phyloP scores from a whole-genome alignment of 35 echinoderm and acorn worm genomes.

The Apostichopus californicus region DNA sequence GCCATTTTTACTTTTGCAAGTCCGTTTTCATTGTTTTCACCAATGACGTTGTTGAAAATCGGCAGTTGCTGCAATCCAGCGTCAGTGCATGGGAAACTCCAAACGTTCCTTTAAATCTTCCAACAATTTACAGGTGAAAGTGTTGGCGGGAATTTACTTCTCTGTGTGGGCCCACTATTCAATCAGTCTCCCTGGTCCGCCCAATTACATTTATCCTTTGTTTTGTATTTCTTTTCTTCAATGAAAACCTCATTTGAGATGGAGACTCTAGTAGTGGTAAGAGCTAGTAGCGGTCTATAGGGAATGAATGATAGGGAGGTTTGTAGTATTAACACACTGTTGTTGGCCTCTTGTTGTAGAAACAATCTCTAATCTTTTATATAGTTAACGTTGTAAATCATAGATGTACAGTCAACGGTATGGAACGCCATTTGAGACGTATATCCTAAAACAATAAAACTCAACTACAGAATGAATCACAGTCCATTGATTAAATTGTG shows the following conservation, averaged over 20 bases:
- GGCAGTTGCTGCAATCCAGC: too few species aligned
- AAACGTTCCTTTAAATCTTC: too few species aligned
- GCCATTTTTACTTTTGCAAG: too few species aligned
- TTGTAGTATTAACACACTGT: slow-evolving; percentile 4
- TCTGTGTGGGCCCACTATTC: slow-evolving; percentile 11
- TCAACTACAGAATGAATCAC: neutral
- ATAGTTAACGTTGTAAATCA: slow-evolving; percentile 7
- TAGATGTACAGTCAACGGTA: neutral
- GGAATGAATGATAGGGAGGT: neutral
- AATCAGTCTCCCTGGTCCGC: neutral
- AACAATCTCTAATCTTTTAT: neutral
- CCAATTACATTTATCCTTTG: slow-evolving; percentile 3
- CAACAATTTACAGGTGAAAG: neutral
- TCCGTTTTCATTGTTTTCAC: too few species aligned
- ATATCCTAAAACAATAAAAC: slow-evolving; percentile 19
- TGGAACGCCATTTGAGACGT: slow-evolving; percentile 11
- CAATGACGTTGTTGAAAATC: too few species aligned
- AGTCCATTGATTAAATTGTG: neutral
- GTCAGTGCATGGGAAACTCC: too few species aligned
- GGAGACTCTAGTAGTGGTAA: neutral
- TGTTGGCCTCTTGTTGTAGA: neutral
- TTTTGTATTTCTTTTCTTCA: neutral
- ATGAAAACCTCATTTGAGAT: slow-evolving; percentile 23
- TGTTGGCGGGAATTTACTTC: neutral
- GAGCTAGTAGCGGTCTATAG: neutral